Evolutionary conservation across 2,113 vertebrate species (phyloP).

Genomic region (Riparia riparia): DNA sequence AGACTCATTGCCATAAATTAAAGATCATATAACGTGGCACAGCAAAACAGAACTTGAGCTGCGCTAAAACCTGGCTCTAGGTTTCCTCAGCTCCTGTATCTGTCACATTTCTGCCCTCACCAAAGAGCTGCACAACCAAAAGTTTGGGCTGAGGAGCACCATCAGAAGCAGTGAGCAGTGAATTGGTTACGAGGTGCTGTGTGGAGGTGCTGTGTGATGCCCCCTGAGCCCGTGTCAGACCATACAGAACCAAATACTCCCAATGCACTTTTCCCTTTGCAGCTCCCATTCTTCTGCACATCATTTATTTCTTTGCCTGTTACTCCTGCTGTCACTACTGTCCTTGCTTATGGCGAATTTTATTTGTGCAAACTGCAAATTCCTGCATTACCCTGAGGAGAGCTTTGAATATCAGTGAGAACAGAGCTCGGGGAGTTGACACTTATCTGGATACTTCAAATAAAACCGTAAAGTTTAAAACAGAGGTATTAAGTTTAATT

Average conservation of each 20-base stretch:
- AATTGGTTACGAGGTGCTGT: rapidly evolving
- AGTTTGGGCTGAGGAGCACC: neutral
- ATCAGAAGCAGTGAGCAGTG: neutral
- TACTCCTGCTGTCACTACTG: neutral
- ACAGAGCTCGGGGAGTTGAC: neutral
- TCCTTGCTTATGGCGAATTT: neutral
- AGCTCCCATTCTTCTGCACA: neutral
- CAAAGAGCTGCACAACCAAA: neutral
- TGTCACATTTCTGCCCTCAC: neutral
- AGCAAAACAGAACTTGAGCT: neutral
- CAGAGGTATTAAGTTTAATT: neutral
- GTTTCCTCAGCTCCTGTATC: neutral
- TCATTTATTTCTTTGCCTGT: neutral
- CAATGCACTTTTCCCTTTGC: neutral
- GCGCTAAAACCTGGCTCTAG: neutral
- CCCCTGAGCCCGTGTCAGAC: neutral
- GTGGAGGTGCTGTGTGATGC: neutral
- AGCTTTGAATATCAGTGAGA: neutral
- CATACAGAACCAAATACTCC: neutral
- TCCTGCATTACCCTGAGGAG: neutral
- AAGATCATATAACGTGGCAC: neutral
- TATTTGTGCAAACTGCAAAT: neutral
- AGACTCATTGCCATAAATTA: neutral
- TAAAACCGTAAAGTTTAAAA: neutral
- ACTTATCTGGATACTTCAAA: neutral